Evolutionary conservation across 2,113 vertebrate species (phyloP), one percentile per base, ranked within the genome.

Genomic region (Cyprinus carpio): DNA sequence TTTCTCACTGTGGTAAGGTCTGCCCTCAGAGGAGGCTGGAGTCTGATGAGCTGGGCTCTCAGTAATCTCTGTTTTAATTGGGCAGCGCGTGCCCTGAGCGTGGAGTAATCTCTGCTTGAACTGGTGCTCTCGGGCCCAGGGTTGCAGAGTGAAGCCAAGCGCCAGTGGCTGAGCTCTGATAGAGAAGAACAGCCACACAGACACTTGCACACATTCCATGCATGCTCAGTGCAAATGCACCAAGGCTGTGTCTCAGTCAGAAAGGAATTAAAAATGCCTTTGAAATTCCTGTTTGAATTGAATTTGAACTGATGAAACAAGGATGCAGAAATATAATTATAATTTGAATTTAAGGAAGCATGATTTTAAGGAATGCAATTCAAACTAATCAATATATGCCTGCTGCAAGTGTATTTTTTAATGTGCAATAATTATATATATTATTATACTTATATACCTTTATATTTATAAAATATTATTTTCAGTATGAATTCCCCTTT

Each of bases 1-100:
- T 71, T 82, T 51, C 81, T 72, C 27, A 72, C 51, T 67, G 79
- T 69, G 79, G 62, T 64, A 20, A 81, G 79, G 65, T 72, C 67
- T 56, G 23, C 29, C 65, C 65, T 72, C 49, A 37, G 65, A 82
- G 81, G 65, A 82, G 27, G 64, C 25, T 34, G 20, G 62, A 51
- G 40, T 82, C 64, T 82, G 16, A 18, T 29, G 27, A 82, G 81
- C 81, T 16, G 18, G 81, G 31, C 20, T 72, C 65, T 72, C 81
- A 72, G 65, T 82, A 82, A 82, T 82, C 81, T 82, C 27, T 7
- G 43, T 72, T 54, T 72, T 82, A 82, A 82, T 82, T 82, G 81
- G 49, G 46, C 67, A 82, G 46, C 29, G 46, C n/a, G 13, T 71
- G 67, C 49, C 51, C 81, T 25, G 81, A 58, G 64, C 49, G 29